phyloP scores from a whole-genome alignment of 1,140 invertebrate species.

The Cheumatopsyche charites region DNA sequence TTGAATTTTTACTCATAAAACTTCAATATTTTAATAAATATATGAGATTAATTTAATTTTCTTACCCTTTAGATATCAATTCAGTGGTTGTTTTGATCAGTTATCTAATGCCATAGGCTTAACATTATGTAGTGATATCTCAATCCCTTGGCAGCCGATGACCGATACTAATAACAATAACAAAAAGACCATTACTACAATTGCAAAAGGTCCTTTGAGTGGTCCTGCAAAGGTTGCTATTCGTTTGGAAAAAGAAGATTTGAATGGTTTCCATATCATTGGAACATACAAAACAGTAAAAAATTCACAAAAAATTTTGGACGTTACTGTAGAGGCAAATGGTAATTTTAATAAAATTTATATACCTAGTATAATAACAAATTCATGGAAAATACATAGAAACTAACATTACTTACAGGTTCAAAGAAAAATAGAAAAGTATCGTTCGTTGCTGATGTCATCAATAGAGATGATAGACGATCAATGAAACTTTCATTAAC shows the following conservation, averaged over 20 bases:
- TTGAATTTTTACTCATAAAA: conserved; percentile 10
- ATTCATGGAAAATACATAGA: background rate
- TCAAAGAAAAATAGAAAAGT: conserved; percentile 68
- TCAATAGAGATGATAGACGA: conserved; percentile 60
- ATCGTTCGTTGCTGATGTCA: conserved; percentile 57
- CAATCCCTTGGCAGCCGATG: conserved; percentile 57
- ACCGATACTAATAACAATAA: conserved; percentile 1
- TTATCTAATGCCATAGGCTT: conserved; percentile 69
- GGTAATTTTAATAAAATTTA: conserved; percentile 50
- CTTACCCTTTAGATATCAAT: conserved; percentile 51
- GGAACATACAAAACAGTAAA: conserved; percentile 52
- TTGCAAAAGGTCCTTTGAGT: conserved; percentile 66
- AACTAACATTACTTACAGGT: conserved; percentile 57
- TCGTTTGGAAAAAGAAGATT: conserved; percentile 69
- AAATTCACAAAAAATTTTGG: conserved; percentile 55
- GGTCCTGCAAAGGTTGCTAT: conserved; percentile 67
- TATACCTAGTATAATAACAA: background rate
- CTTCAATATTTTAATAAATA: too few species aligned
- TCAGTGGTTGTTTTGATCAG: conserved; percentile 75
- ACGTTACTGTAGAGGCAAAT: conserved; percentile 72
- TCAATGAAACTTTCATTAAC: conserved; percentile 62
- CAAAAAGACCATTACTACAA: background rate
- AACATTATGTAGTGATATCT: conserved; percentile 71
- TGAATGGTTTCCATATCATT: conserved; percentile 68
- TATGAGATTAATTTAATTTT: too few species aligned